These are phyloP conservation scores for Trichoplusia ni DNA, from an alignment of 1,140 invertebrate genomes.

Conservation along the genomic window DNA sequence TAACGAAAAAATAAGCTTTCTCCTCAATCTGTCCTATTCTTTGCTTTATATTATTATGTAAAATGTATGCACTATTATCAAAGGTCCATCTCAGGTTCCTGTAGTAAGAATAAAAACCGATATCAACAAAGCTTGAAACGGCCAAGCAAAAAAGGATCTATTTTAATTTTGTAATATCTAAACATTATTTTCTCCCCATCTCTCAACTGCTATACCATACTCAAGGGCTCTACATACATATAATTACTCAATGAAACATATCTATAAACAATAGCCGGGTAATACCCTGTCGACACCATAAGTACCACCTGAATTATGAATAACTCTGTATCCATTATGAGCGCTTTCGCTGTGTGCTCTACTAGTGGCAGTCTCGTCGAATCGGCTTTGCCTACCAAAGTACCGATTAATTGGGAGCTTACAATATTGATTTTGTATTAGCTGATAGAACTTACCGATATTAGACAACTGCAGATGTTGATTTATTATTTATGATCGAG, in stretches of 20 bases:
- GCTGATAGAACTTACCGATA: conserved; percentile 62
- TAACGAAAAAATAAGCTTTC: too few species aligned
- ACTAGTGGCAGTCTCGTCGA: conserved; percentile 25
- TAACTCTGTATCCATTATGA: conserved; percentile 42
- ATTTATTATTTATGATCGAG: conserved; percentile 4
- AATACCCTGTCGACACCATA: not conserved
- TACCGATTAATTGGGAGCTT: conserved; percentile 69
- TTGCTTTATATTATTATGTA: too few species aligned
- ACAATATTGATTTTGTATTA: conserved; percentile 77
- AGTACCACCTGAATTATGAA: conserved; percentile 35
- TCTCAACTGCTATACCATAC: too few species aligned
- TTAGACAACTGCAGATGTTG: conserved; percentile 54
- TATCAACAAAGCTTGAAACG: too few species aligned
- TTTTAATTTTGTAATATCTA: too few species aligned
- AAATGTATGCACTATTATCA: too few species aligned
- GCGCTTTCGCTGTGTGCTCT: conserved; percentile 30
- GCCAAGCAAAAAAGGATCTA: too few species aligned
- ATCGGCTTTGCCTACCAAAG: conserved; percentile 51
- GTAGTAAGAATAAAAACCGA: too few species aligned
- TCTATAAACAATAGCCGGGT: not conserved
- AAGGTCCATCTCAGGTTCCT: too few species aligned
- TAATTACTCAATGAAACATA: not conserved
- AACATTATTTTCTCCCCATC: too few species aligned
- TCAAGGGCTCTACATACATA: too few species aligned
- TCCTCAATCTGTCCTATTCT: too few species aligned